These are phyloP conservation scores for Spisula subtruncata DNA, from an alignment of 2,888 invertebrate genomes.

Conservation along the genomic window DNA sequence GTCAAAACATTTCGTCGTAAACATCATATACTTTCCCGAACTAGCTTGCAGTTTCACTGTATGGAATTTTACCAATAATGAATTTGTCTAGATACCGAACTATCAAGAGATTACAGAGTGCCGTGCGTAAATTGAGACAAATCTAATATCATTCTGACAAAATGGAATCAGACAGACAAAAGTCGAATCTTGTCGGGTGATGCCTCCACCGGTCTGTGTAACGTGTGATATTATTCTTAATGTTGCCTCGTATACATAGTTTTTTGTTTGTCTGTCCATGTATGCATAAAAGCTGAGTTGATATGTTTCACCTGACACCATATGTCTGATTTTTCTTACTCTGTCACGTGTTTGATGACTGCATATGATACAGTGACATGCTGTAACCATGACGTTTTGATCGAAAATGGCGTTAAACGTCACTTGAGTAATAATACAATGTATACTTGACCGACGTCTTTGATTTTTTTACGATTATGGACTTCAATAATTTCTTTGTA, in stretches of 20 bases:
- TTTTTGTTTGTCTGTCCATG: neutral
- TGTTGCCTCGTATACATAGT: neutral
- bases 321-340: no score
- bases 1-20: no score
- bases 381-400: no score
- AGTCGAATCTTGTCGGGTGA: neutral
- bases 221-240: neutral
- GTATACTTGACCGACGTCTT: no score
- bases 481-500: no score
- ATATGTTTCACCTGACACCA: neutral
- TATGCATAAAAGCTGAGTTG: neutral
- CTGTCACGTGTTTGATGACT: no score
- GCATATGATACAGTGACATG: no score
- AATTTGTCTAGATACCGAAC: constrained; percentile 8
- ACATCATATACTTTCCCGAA: neutral
- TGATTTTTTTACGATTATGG: no score
- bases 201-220: constrained; percentile 8
- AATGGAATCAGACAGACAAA: neutral
- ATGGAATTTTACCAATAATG: neutral
- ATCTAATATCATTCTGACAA: constrained; percentile 13
- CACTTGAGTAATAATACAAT: no score
- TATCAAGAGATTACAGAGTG: neutral
- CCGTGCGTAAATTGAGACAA: neutral
- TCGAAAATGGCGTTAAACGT: no score
- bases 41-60: neutral